A percentile compares a stretch with the other conserved stretches of the same genome.
Conservation (phyloP, 1,140 invertebrate species). For the Hylaeus volcanicus region DNA sequence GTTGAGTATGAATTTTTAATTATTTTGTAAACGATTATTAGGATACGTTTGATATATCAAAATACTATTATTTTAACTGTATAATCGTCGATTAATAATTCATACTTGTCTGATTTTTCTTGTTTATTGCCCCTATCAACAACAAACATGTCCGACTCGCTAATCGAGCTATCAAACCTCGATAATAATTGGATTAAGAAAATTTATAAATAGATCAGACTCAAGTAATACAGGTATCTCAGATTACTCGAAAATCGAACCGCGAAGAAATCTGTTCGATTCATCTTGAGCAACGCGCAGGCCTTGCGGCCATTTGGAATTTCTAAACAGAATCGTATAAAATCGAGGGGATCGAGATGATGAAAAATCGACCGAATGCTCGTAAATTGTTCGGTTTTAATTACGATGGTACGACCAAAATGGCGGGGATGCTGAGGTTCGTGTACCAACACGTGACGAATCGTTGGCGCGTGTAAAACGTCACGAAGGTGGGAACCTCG, state of each 20-base stretch:
- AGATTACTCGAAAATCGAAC: background rate
- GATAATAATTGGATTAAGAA: too few relatives aligned
- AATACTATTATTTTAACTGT: too few relatives aligned
- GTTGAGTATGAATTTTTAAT: too few relatives aligned
- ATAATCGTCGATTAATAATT: too few relatives aligned
- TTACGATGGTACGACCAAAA: background rate
- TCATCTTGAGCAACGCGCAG: background rate
- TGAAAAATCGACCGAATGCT: background rate
- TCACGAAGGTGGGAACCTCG: background rate
- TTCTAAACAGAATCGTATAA: background rate
- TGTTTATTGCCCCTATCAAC: too few relatives aligned
- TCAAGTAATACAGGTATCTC: too few relatives aligned
- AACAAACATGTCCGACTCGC: too few relatives aligned
- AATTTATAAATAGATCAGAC: too few relatives aligned
- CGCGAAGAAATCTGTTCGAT: background rate
- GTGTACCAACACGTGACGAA: background rate
- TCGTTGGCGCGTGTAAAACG: background rate
- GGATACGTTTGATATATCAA: too few relatives aligned
- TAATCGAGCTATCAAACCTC: too few relatives aligned
- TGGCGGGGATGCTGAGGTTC: background rate
- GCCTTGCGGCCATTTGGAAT: background rate
- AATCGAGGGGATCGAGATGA: background rate
- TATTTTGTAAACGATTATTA: too few relatives aligned
- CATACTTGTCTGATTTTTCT: too few relatives aligned
- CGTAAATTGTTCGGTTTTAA: background rate